Evolutionary conservation across 2,888 invertebrate species (phyloP), one percentile per base, ranked within the genome.

Genomic region (Papilio demoleus): DNA sequence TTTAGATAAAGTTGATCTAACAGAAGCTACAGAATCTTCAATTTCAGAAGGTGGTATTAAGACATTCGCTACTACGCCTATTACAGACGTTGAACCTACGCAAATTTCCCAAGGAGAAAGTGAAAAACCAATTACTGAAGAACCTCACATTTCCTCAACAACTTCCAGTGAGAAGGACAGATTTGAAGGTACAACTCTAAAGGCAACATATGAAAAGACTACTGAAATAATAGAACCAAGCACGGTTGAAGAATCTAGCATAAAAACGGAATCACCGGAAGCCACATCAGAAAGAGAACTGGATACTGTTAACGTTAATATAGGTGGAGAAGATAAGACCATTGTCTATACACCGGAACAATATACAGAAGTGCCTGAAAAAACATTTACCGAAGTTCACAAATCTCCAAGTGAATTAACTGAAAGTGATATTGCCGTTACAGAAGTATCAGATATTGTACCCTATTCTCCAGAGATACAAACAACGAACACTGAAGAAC

Each of bases 211-310:
- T 14, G 63, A 66, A 6, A 36, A 19, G 24, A 34, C 6, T 61
- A 53, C 65, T n/a, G 40, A 70, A n/a, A 14, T 36, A 42, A 14
- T 50, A 59, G 8, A 17, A 47, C 24, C 36, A 12, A 45, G 38
- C 17, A 24, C 56, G 6, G 47, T 31, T 47, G 14, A 58, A 14
- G 59, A 67, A 45, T 34, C 42, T 50, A 59, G 61, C 27, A 70
- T 73, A 42, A 73, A 74, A 63, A 17, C 70, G 40, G 71, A 70
- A 62, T 42, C 56, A 34, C 17, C n/a, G 14, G 61, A 53, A 50
- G 50, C 50, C 4, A 47, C 56, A 19, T 63, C 63, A 27, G 65
- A 68, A 53, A 34, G 47, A 31, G 59, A 53, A 34, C 5, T 34
- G 12, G 60, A 27, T 31, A 19, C 47, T n/a, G 42, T 47, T 50